A percentile compares a stretch with the other conserved stretches of the same genome.
Evolutionary conservation across 1,140 invertebrate genomes (phyloP).

Genomic region (Polypedilum vanderplanki): DNA sequence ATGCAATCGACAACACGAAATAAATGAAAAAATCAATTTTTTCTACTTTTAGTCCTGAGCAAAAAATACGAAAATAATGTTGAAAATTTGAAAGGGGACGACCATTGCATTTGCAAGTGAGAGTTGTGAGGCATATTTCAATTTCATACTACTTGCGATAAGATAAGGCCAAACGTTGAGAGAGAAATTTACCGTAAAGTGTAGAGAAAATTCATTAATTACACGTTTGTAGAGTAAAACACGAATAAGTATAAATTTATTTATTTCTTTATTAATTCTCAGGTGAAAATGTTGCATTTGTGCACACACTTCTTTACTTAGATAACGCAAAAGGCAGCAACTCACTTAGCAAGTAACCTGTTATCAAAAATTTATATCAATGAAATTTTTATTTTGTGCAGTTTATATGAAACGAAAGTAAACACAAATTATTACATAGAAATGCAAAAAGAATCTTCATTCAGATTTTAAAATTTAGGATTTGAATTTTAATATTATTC

Average conservation of each 20-base stretch:
- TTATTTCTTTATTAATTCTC: too few species aligned
- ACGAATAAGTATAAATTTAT: too few species aligned
- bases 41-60: not conserved
- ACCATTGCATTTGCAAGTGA: not conserved
- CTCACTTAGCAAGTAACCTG: not conserved
- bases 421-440: too few species aligned
- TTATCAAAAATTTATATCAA: too few species aligned
- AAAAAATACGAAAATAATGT: not conserved
- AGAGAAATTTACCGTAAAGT: conserved; percentile 1
- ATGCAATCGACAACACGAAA: not conserved
- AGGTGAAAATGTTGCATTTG: not conserved
- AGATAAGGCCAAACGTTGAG: not conserved
- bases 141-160: not conserved
- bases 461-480: too few species aligned
- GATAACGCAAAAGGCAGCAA: not conserved
- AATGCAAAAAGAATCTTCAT: too few species aligned
- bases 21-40: not conserved
- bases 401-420: too few species aligned
- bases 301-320: not conserved
- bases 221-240: not conserved
- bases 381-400: too few species aligned
- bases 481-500: too few species aligned
- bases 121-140: not conserved
- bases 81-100: not conserved
- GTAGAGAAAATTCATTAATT: conserved; percentile 19